Base-by-base conservation (phyloP, 37 sponge, comb jelly and placozoan species). In the Geodia barretti region DNA sequence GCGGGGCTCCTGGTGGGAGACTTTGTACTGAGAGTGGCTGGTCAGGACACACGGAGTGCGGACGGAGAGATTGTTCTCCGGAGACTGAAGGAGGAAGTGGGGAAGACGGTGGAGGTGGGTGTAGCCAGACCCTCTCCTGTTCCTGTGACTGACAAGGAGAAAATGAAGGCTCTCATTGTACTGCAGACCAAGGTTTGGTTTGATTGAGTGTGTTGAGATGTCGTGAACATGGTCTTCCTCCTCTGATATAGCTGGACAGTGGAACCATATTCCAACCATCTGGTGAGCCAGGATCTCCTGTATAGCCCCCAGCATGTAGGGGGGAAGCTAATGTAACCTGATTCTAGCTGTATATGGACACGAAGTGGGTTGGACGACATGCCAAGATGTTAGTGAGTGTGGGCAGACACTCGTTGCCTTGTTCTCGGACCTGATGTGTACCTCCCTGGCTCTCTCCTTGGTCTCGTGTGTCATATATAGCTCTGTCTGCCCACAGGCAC, bases 1-100 rank as follows among this genome's bases (percentile, higher is more conserved):
- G 78, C 78, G 7, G 91, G 91, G 0, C 62, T 90, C 8, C 41
- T 28, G 41, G 23, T 26, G 9, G 91, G 91, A 43, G 91, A 90
- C 63, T 79, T 73, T 68, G 26, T 90, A 20, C 26, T 90, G 36
- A 78, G 60, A 31, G 54, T 90, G 37, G 82, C 73, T 29, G 86
- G 91, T 5, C 70, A 65, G 20, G 70, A 77, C 68, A 80, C 85
- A 9, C 60, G 34, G 3, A 8, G 35, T 19, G 39, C 39, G 19
- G 35, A 41, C 5, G 68, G 54, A 37, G 83, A 64, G 1, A 54
- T 40, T 1, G 82, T 85, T 2, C 8, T 73, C 72, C 37, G 47
- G 63, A 69, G 72, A n/a, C 39, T 90, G 33, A 70, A 71, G 32
- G 40, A 77, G 20, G 60, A n/a, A 1, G n/a, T 24, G 1, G 86